Conservation (phyloP, 1,140 invertebrate species). For the Agraylea sexmaculata region DNA sequence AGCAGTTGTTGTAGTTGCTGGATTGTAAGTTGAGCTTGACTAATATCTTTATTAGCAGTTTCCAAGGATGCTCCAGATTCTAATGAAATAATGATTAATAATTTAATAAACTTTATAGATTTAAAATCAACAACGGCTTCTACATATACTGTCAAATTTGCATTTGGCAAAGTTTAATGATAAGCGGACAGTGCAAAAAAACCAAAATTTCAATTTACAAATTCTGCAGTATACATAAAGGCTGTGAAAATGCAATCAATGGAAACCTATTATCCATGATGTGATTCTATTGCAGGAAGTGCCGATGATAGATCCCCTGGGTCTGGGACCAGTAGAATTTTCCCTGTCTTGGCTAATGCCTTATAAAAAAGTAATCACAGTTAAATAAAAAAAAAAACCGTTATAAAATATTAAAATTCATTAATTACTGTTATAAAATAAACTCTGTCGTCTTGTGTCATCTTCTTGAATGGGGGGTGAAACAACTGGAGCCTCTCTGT, state of each 20-base stretch:
- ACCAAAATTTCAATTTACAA: too few species aligned
- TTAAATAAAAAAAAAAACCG: slow-evolving; percentile 5
- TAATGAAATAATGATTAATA: slow-evolving; percentile 15
- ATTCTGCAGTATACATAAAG: too few species aligned
- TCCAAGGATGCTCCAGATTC: slow-evolving; percentile 44
- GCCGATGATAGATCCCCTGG: slow-evolving; percentile 34
- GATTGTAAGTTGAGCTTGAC: slow-evolving; percentile 50
- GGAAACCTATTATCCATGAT: slow-evolving; percentile 35
- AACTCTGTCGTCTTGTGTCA: slow-evolving; percentile 19
- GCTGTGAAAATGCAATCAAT: too few species aligned
- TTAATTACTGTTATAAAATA: slow-evolving; percentile 20
- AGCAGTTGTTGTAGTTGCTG: slow-evolving; percentile 48
- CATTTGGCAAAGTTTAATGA: neutral
- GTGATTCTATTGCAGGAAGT: slow-evolving; percentile 34
- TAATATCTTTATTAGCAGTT: slow-evolving; percentile 45
- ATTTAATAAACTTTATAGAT: neutral
- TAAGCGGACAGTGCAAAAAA: slow-evolving; percentile 1
- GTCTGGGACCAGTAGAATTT: slow-evolving; percentile 19
- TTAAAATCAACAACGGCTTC: neutral
- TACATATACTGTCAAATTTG: neutral
- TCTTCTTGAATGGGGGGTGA: slow-evolving; percentile 11
- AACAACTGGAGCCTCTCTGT: slow-evolving; percentile 28
- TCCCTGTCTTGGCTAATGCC: slow-evolving; percentile 17
- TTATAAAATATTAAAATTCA: slow-evolving; percentile 5
- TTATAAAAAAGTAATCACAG: slow-evolving; percentile 7